Conservation (phyloP, 1,140 invertebrate species). For the Lasioglossum baleicum region DNA sequence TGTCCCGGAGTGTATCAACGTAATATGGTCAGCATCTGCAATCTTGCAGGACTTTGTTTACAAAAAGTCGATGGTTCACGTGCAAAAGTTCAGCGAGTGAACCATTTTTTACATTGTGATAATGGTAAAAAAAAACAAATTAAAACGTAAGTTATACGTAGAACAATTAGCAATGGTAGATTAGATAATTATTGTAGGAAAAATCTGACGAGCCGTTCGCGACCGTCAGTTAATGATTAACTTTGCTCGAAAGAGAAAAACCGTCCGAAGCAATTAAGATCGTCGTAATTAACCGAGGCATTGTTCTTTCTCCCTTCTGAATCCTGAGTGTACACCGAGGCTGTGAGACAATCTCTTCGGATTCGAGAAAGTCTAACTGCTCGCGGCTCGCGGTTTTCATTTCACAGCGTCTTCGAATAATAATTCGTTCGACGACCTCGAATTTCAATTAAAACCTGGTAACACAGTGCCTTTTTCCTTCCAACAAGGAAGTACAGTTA, state of each 20-base stretch:
- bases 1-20: no score
- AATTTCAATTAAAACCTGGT: constrained; percentile 18
- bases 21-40: no score
- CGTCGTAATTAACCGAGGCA: constrained; percentile 52
- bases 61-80: no score
- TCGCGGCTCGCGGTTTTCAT: constrained; percentile 54
- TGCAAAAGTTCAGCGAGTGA: not conserved
- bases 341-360: constrained; percentile 51
- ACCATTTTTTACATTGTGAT: not conserved
- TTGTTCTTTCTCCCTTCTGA: constrained; percentile 39
- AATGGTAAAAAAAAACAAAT: not conserved
- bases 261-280: constrained; percentile 45
- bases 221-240: constrained; percentile 23
- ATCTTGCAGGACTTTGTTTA: no score
- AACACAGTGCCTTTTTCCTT: not conserved
- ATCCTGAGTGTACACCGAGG: not conserved
- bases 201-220: not conserved
- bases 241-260: constrained; percentile 22
- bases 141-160: not conserved
- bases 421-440: constrained; percentile 24
- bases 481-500: no score
- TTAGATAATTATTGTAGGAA: constrained; percentile 14
- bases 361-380: constrained; percentile 48
- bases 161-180: not conserved
- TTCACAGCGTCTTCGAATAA: constrained; percentile 48